Base-by-base conservation (phyloP, 2,797 vertebrate genomes). In the Lacerta bilineata region DNA sequence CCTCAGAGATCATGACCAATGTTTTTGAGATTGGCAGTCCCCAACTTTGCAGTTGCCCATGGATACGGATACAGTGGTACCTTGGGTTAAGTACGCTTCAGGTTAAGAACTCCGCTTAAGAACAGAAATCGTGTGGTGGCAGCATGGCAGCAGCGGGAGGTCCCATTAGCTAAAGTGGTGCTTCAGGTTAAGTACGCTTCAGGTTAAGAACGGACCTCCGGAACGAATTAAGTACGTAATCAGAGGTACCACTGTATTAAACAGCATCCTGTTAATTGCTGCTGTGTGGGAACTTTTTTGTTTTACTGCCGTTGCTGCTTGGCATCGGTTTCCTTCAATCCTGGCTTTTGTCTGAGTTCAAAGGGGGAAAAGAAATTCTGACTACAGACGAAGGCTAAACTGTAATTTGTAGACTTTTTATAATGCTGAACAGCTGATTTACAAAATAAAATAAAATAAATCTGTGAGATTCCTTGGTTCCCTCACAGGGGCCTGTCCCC, bases 331-430 rank as follows among this genome's bases (percentile, higher is more conserved):
- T 77, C 85, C 74, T 78, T 89, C 43, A 0, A 13, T 1, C 25
- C 11, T 39, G 23, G 18, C 59, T 90, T 93, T 80, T 93, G 23
- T 83, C 80, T 61, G 7, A 59, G 46, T 75, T 78, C 80, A 64
- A 41, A 91, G 66, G 29, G 9, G 50, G 10, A 55, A 6, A 86
- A 91, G 10, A 25, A 36, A 92, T 90, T 87, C 85, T 90, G 80
- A 41, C 84, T 41, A 23, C 9, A 1, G 15, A 86, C 83, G 9
- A 8, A 1, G 8, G 8, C 1, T 55, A 80, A 46, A 18, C n/a
- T 91, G 25, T 91, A 90, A 90, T 90, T 85, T 84, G 23, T 88
- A 27, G 55, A 36, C 7, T 83, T 66, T 92, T 87, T 81, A 81
- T 15, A 92, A 93, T 91, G 72, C 39, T 80, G 50, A 55, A 55